phyloP scores from a whole-genome alignment of 2,888 invertebrate genomes.

The Thereva nobilitata region DNA sequence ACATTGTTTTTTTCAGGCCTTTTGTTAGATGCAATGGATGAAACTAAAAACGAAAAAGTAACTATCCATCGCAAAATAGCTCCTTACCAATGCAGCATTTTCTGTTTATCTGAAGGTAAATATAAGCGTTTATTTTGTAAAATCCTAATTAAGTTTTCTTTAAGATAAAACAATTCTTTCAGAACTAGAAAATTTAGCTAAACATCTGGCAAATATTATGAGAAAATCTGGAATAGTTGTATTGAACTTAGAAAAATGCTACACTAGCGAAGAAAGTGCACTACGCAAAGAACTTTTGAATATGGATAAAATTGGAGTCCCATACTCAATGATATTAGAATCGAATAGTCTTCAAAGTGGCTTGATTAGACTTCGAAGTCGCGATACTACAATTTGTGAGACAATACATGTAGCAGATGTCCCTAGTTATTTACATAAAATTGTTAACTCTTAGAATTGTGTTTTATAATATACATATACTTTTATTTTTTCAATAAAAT shows the following conservation, averaged over 20 bases:
- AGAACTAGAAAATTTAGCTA: slow-evolving; percentile 62
- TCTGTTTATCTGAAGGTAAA: slow-evolving; percentile 59
- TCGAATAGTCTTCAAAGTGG: slow-evolving; percentile 72
- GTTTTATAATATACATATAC: background rate
- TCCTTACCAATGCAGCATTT: slow-evolving; percentile 76
- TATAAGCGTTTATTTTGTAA: background rate
- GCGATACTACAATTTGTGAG: slow-evolving; percentile 72
- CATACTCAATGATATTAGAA: slow-evolving; percentile 73
- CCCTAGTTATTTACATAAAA: slow-evolving; percentile 63
- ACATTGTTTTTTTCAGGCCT: slow-evolving; percentile 45
- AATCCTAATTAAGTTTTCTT: background rate
- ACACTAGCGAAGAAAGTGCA: slow-evolving; percentile 41
- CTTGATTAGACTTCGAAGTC: slow-evolving; percentile 66
- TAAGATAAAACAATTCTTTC: slow-evolving; percentile 49
- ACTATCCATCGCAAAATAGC: slow-evolving; percentile 68
- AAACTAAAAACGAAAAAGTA: slow-evolving; percentile 57
- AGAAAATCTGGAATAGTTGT: slow-evolving; percentile 58
- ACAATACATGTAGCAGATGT: slow-evolving; percentile 71
- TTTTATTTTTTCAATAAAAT: no score
- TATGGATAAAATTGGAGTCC: slow-evolving; percentile 68
- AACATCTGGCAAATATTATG: slow-evolving; percentile 63
- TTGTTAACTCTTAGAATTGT: slow-evolving; percentile 53
- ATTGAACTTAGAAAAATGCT: slow-evolving; percentile 52
- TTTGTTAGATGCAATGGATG: slow-evolving; percentile 61
- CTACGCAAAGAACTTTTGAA: slow-evolving; percentile 57